Conservation (phyloP, 2,888 invertebrate species). For the Operophtera brumata region DNA sequence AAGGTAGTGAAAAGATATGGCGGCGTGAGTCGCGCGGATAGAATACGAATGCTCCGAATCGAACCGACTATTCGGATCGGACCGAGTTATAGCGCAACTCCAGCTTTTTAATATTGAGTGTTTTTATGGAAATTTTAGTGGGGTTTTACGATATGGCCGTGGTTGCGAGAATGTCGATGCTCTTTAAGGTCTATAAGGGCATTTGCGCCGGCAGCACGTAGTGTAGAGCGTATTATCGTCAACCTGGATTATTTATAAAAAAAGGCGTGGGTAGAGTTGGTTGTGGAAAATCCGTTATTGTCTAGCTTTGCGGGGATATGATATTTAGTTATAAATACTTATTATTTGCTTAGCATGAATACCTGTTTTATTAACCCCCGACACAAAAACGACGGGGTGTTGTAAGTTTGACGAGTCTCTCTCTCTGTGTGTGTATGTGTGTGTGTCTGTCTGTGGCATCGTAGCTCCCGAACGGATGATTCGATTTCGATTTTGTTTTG, state of each 20-base stretch:
- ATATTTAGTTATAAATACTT: background rate
- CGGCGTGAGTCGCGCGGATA: slow-evolving; percentile 50
- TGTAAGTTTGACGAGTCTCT: too few species aligned
- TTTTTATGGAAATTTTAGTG: slow-evolving; percentile 58
- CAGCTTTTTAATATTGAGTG: slow-evolving; percentile 68
- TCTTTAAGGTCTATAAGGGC: slow-evolving; percentile 39
- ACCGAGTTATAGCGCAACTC: slow-evolving; percentile 58
- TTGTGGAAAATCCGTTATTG: slow-evolving; percentile 7
- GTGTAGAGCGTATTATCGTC: slow-evolving; percentile 27
- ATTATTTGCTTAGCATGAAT: background rate
- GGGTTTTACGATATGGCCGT: slow-evolving; percentile 51
- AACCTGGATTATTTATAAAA: slow-evolving; percentile 31
- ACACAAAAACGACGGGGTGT: too few species aligned
- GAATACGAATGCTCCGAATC: slow-evolving; percentile 65
- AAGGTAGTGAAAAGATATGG: slow-evolving; percentile 72
- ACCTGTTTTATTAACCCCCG: too few species aligned
- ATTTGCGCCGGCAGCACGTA: slow-evolving; percentile 35
- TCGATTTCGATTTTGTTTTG: too few species aligned
- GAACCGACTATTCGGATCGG: slow-evolving; percentile 44
- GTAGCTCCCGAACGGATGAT: too few species aligned
- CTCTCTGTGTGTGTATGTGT: too few species aligned
- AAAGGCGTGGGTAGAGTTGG: slow-evolving; percentile 17
- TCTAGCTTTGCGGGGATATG: background rate
- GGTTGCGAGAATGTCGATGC: slow-evolving; percentile 43
- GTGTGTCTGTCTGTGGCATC: too few species aligned